These are phyloP conservation scores for Lophura nycthemera DNA, from an alignment of 2,113 vertebrate species.

Conservation along the genomic window DNA sequence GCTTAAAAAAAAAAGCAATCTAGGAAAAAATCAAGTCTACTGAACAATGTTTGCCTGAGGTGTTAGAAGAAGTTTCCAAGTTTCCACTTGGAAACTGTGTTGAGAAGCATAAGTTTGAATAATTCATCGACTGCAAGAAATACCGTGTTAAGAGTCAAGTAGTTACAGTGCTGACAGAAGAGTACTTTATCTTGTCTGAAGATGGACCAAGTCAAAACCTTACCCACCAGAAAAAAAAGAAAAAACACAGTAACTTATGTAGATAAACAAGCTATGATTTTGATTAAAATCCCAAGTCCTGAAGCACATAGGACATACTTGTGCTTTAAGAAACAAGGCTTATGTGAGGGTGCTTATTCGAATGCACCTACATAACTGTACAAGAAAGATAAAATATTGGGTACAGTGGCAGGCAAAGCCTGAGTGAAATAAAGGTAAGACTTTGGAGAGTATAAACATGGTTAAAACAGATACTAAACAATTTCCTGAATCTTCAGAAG, in stretches of 20 bases:
- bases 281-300: not conserved
- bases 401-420: not conserved
- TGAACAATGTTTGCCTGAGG: not conserved
- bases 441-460: not conserved
- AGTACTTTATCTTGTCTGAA: not conserved
- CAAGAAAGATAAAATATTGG: not conserved
- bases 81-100: not conserved
- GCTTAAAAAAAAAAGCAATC: not conserved
- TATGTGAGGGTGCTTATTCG: not conserved
- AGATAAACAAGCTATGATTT: not conserved
- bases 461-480: not conserved
- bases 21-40: not conserved
- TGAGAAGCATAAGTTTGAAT: not conserved
- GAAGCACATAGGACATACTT: not conserved
- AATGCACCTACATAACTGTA: not conserved
- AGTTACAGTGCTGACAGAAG: not conserved
- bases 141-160: not conserved
- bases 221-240: accelerated
- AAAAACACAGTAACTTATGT: not conserved
- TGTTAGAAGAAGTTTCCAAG: not conserved
- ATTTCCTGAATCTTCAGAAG: not conserved
- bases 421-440: not conserved
- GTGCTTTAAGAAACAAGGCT: not conserved
- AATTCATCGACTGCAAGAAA: not conserved
- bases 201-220: not conserved